Evolutionary conservation across 2,888 invertebrate genomes (phyloP), one percentile per base, ranked within the genome.

Genomic region (Torymus tubicola): DNA sequence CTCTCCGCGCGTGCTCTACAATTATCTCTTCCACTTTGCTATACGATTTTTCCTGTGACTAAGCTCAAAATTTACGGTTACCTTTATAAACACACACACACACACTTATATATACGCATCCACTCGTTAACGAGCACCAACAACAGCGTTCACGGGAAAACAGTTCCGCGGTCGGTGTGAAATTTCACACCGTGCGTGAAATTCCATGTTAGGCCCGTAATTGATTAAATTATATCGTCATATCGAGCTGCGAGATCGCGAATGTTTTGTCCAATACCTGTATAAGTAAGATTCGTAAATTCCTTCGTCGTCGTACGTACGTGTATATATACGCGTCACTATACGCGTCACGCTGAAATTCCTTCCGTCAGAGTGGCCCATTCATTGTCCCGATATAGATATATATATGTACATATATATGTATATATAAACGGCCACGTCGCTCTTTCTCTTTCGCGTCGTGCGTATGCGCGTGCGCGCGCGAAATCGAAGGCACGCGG

Each of bases 331-430:
- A 57, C 57, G 65, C 65, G 50, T 31, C 65, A 57, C 18, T 21
- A 67, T 63, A 53, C 11, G 4, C 42, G 60, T 78, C 72, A 55
- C 72, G 18, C 63, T 61, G 73, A 73, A 78, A 78, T 73, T 60
- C 71, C 72, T 78, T 72, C 73, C 73, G 61, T 72, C 67, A 78
- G 73, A 73, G 31, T 5, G 31, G 2, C 13, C 65, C 73, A 78
- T 68, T 73, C 73, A 73, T 73, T 78, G 72, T 73, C 78, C 63
- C 78, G 31, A 73, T 78, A 61, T 60, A 71, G 65, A 71, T 71
- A 65, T 57, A 52, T 31, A 78, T 77, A 69, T 61, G n/a, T n/a
- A n/a, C 78, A 72, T 78, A 60, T 60, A 71, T 71, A 71, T 71
- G 71, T 58, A 53, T 31, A 78, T 77, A 70, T 63, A 63, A 68